Base-by-base conservation (phyloP, 2,888 invertebrate species). In the Oasisia sp. region DNA sequence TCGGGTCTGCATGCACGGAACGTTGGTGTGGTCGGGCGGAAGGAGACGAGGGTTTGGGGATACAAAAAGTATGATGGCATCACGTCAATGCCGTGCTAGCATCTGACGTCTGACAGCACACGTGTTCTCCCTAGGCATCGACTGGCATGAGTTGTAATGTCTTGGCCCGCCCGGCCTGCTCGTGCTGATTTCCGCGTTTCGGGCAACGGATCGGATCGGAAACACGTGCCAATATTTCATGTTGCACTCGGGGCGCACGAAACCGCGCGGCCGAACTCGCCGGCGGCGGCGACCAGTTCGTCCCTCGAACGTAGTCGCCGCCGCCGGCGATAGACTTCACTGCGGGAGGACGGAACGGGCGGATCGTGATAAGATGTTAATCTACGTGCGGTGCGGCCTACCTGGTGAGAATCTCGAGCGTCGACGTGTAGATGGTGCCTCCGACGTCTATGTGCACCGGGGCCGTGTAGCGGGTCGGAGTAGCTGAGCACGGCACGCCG, bases 401-500 rank as follows among this genome's bases (percentile, higher is more conserved):
- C 98, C 98, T 98, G 94, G 99, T 99, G 89, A 99, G 97, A 9
- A 99, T 99, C 97, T 99, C 99, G 96, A 99, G 97, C 0, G 99
- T 99, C 8, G 99, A 99, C 0, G 99, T 99, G 97, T 99, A 99
- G 95, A 99, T 99, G 92, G 98, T 98, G 74, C 99, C 99, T 9
- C 99, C 99, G 92, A 99, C 99, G 96, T 99, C 99, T 94, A 99
- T 99, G 96, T 99, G 99, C 0, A 99, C 99, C 0, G 99, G 99
- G 2, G 99, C 99, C 92, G 98, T 99, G 96, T 98, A 98, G 93
- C 98, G 97, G 74, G 98, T 98, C 91, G 99, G 98, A 27, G 98
- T 98, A 0, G 99, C 99, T 32, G 99, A 98, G 94, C 98, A 98
- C 0, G 99, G 99, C 93, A 99, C 99, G 58, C 99, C 99, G 14